Conservation (phyloP, 1,140 invertebrate genomes). For the Tetranychus cinnabarinus region DNA sequence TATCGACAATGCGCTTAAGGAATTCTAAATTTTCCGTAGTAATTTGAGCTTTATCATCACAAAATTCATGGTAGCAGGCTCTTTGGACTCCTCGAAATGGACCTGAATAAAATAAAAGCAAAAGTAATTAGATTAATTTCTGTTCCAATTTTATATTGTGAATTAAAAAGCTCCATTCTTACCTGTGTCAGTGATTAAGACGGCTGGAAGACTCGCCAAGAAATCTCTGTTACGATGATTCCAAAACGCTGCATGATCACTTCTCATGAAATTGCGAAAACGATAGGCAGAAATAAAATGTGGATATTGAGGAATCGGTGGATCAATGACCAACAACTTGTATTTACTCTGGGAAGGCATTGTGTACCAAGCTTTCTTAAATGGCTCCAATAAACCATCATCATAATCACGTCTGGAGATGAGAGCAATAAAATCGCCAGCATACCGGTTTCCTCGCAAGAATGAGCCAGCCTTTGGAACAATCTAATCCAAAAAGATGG, state of each 20-base stretch:
- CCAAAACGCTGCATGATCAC: slow-evolving; percentile 20
- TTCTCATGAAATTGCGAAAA: slow-evolving; percentile 17
- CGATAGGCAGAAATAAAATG: slow-evolving; percentile 1
- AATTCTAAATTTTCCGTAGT: slow-evolving; percentile 14
- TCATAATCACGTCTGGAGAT: slow-evolving; percentile 18
- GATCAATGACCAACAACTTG: slow-evolving; percentile 11
- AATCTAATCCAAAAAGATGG: background rate
- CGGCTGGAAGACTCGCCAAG: slow-evolving; percentile 16
- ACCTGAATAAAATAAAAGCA: slow-evolving; percentile 13
- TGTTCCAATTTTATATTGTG: background rate
- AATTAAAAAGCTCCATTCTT: background rate
- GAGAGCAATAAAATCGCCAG: slow-evolving; percentile 21
- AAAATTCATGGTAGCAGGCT: slow-evolving; percentile 22
- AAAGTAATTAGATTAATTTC: background rate
- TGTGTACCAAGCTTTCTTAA: slow-evolving; percentile 12
- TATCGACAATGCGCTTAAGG: slow-evolving; percentile 7
- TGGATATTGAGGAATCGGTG: slow-evolving; percentile 3
- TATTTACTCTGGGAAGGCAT: slow-evolving; percentile 11
- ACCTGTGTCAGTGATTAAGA: slow-evolving; percentile 25
- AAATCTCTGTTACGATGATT: slow-evolving; percentile 8
- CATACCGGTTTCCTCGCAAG: background rate
- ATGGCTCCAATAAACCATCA: slow-evolving; percentile 13
- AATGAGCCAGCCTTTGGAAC: background rate
- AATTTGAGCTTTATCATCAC: slow-evolving; percentile 16
- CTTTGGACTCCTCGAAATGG: slow-evolving; percentile 23